Evolutionary conservation across 2,113 vertebrate genomes (phyloP).

Genomic region (Craseonycteris thonglongyai): DNA sequence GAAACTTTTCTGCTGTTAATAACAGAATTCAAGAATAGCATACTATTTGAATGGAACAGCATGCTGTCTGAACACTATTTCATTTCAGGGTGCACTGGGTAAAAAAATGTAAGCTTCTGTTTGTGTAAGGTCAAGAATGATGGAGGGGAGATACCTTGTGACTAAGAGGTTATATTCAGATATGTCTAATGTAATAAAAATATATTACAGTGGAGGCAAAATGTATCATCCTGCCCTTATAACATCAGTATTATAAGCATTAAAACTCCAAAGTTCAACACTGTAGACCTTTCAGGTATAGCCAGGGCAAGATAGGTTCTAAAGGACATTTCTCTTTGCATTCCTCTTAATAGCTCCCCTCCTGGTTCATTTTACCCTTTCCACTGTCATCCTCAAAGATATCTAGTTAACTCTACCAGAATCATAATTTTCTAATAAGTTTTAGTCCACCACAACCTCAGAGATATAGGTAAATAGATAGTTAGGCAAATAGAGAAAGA

Average conservation of each 20-base stretch:
- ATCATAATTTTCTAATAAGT: background rate
- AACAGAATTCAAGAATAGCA: too few species aligned
- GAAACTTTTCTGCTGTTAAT: too few species aligned
- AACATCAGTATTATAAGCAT: background rate
- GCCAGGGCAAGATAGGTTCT: background rate
- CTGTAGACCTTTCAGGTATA: background rate
- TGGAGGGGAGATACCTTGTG: too few species aligned
- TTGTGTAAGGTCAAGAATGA: too few species aligned
- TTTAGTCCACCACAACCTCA: background rate
- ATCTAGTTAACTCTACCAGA: background rate
- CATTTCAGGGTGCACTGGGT: too few species aligned
- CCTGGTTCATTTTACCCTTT: background rate
- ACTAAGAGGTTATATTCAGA: too few species aligned
- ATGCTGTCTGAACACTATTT: too few species aligned
- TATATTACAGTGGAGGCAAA: too few species aligned
- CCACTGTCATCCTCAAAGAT: background rate
- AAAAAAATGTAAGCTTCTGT: too few species aligned
- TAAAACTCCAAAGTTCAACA: background rate
- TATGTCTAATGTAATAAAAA: too few species aligned
- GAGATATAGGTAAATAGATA: background rate
- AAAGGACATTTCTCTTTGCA: background rate
- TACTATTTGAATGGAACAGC: too few species aligned
- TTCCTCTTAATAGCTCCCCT: background rate
- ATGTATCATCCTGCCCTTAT: too few species aligned
- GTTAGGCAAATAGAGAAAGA: background rate